phyloP scores from a whole-genome alignment of 2,888 invertebrate species.

The Diarsia dahlii region DNA sequence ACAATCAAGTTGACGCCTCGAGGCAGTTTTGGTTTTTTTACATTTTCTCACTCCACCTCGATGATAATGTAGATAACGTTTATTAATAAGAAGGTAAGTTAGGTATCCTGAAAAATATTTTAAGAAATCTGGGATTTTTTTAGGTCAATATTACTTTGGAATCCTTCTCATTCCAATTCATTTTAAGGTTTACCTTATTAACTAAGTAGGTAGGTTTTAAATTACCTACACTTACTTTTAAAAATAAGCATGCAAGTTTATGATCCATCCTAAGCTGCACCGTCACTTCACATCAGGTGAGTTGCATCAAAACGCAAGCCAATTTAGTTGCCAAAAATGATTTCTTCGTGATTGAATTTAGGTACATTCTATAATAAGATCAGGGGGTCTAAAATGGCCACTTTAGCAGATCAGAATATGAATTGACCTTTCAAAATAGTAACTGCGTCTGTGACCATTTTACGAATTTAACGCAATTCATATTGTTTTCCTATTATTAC shows the following conservation, averaged over 20 bases:
- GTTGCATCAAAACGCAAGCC: not conserved
- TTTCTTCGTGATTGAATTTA: not conserved
- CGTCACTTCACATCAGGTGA: not conserved
- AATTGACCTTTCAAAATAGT: too few relatives aligned
- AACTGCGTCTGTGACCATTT: too few relatives aligned
- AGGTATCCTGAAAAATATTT: slow-evolving; percentile 27
- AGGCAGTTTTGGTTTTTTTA: slow-evolving; percentile 33
- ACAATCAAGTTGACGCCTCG: slow-evolving; percentile 61
- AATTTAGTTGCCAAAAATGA: not conserved
- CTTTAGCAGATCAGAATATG: too few relatives aligned
- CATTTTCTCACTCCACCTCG: slow-evolving; percentile 43
- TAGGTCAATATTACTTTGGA: not conserved
- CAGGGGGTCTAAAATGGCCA: too few relatives aligned
- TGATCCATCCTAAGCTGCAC: not conserved
- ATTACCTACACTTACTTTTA: not conserved
- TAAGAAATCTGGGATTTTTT: slow-evolving; percentile 3
- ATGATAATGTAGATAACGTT: slow-evolving; percentile 61
- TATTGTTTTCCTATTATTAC: too few relatives aligned
- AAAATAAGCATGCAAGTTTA: not conserved
- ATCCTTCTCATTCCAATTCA: not conserved
- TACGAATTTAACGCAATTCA: too few relatives aligned
- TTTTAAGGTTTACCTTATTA: not conserved
- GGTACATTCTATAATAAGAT: not conserved
- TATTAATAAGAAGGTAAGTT: slow-evolving; percentile 41
- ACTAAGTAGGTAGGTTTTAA: not conserved